Percentiles rank a stretch among this genome's conserved stretches.
These are phyloP conservation scores for Peromyscus polionotus DNA, from an alignment of 2,113 vertebrate genomes.

Conservation along the genomic window DNA sequence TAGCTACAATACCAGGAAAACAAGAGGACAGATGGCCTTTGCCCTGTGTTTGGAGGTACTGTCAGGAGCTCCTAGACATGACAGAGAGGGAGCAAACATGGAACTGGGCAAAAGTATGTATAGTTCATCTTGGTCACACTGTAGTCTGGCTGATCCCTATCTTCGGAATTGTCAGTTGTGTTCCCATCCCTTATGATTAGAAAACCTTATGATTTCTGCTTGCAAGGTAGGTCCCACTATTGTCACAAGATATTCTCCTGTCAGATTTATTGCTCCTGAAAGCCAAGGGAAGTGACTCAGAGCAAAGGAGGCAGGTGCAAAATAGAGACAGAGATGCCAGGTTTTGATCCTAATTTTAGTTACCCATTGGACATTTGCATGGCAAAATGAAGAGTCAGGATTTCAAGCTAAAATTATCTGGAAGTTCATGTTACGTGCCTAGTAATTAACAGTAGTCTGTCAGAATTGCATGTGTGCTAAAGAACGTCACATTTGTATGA, in stretches of 20 bases:
- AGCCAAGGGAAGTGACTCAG: neutral
- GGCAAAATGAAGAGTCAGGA: neutral
- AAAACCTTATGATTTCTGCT: neutral
- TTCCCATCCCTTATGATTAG: neutral
- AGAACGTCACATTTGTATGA: neutral
- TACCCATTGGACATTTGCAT: neutral
- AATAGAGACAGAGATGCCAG: neutral
- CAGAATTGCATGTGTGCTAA: neutral
- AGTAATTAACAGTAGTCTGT: neutral
- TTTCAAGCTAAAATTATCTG: neutral
- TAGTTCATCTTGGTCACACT: neutral
- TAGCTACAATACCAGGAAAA: neutral
- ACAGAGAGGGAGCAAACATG: neutral
- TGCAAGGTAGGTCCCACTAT: neutral
- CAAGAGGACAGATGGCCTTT: neutral
- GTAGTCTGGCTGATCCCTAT: neutral
- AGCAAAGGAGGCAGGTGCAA: neutral
- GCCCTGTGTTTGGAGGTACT: neutral
- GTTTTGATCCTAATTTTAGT: neutral
- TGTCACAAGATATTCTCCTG: neutral
- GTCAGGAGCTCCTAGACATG: neutral
- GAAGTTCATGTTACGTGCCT: neutral
- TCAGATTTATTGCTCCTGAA: neutral
- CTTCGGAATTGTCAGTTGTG: neutral
- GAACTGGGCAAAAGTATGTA: neutral